These are phyloP conservation scores for Lordiphosa collinella DNA, from an alignment of 1,140 invertebrate species.

Conservation along the genomic window DNA sequence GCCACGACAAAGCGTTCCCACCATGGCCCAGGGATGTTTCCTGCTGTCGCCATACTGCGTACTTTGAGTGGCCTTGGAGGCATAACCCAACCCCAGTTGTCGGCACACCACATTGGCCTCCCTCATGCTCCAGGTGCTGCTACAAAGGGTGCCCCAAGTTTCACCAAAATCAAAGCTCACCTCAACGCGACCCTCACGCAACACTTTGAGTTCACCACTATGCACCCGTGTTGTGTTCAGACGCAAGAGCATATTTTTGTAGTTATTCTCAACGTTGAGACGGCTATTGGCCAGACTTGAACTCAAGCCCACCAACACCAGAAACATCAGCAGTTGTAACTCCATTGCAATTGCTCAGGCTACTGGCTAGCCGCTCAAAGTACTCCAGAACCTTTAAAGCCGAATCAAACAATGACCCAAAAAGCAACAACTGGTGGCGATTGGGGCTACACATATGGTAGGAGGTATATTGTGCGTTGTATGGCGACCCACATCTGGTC, in stretches of 20 bases:
- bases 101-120: constrained; percentile 92
- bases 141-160: constrained; percentile 91
- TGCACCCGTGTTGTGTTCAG: constrained; percentile 22
- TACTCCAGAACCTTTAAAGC: constrained; percentile 43
- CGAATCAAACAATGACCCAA: constrained; percentile 19
- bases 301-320: neutral
- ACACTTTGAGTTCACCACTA: neutral
- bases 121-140: constrained; percentile 90
- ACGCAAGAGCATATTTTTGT: constrained; percentile 57
- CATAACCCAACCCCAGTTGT: constrained; percentile 87
- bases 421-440: constrained; percentile 35
- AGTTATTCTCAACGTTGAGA: constrained; percentile 53
- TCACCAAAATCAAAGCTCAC: constrained; percentile 82
- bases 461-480: constrained; percentile 66
- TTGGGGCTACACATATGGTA: constrained; percentile 52
- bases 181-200: constrained; percentile 80
- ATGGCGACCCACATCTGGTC: constrained; percentile 56
- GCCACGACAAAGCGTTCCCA: constrained; percentile 88
- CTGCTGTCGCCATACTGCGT: constrained; percentile 85
- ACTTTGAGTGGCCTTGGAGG: constrained; percentile 83
- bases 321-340: constrained; percentile 20
- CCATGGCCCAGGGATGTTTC: constrained; percentile 82
- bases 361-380: constrained; percentile 7
- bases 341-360: constrained; percentile 23
- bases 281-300: constrained; percentile 16